Evolutionary conservation across 2,888 invertebrate genomes (phyloP), one percentile per base, ranked within the genome.

Genomic region (Melinopterus prodromus): DNA sequence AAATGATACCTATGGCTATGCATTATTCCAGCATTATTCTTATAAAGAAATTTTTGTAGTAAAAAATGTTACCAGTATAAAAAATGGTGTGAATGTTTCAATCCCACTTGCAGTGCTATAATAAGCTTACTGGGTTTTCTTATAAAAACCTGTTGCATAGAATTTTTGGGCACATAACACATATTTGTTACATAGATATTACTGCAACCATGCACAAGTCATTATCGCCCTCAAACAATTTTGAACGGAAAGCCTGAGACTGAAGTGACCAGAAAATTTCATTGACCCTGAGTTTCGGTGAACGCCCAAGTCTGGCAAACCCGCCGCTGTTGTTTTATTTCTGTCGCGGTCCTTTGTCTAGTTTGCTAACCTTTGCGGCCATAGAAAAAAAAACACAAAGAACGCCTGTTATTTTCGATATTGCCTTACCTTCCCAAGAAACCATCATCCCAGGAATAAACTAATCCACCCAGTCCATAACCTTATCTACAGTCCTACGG

Each of bases 381-480:
- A 53, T 53, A 53, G 53, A 53, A 53, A 53, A 53, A 53, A 53
- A 53, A 53, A 53, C 53, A 53, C 53, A 53, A 53, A 53, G 53
- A 53, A 53, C 9, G 53, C 12, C 12, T 53, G 53, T 53, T 53
- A 53, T 53, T 53, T 53, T 53, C 53, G 53, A 53, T 4, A 53
- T 53, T n/a, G n/a, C n/a, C 9, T 53, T 53, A 53, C 53, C 53
- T 53, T 53, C 53, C 12, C 53, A 53, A 53, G 9, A 53, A 53
- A 53, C 7, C 53, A 7, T 53, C 53, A 53, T 2, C 12, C 53
- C 53, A 53, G 53, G 12, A 53, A 53, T 53, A 53, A 53, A 12
- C 53, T 12, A 26, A 53, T 6, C 53, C 53, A 53, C 53, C 12
- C 53, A 53, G 9, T 53, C 53, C 53, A 53, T 7, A 53, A 53